A percentile compares a stretch with the other conserved stretches of the same genome.
Evolutionary conservation across 2,797 vertebrate species (phyloP).

Genomic region (Myiothlypis chrysogaster): DNA sequence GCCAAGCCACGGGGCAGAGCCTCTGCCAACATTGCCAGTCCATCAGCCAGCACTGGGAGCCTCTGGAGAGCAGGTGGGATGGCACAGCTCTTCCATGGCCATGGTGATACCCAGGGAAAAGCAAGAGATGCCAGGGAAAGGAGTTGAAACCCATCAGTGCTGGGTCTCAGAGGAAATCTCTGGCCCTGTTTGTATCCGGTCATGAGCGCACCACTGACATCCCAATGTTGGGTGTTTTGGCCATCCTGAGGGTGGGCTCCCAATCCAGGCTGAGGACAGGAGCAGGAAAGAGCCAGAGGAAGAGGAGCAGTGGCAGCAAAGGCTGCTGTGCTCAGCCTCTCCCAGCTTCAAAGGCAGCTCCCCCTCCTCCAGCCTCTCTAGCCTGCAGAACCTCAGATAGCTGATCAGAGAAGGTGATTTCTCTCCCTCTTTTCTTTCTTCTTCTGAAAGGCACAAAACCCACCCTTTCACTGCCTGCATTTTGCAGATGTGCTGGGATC

Average conservation of each 20-base stretch:
- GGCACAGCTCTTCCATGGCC: accelerated
- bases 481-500: not conserved
- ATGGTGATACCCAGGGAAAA: not conserved
- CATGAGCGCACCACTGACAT: accelerated
- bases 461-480: accelerated
- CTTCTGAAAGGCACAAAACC: not conserved
- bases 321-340: not conserved
- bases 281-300: not conserved
- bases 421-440: not conserved
- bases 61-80: not conserved
- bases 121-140: not conserved
- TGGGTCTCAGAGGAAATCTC: not conserved
- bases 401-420: not conserved
- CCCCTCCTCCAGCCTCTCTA: not conserved
- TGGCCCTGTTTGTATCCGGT: not conserved
- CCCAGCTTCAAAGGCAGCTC: not conserved
- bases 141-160: not conserved
- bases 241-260: not conserved
- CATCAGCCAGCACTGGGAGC: not conserved
- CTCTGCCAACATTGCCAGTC: not conserved
- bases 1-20: not conserved
- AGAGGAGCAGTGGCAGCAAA: not conserved
- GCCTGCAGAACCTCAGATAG: not conserved
- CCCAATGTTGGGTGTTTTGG: not conserved
- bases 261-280: not conserved